Evolutionary conservation across 2,888 invertebrate genomes (phyloP), one percentile per base, ranked within the genome.

Genomic region (Oligia fasciuncula): DNA sequence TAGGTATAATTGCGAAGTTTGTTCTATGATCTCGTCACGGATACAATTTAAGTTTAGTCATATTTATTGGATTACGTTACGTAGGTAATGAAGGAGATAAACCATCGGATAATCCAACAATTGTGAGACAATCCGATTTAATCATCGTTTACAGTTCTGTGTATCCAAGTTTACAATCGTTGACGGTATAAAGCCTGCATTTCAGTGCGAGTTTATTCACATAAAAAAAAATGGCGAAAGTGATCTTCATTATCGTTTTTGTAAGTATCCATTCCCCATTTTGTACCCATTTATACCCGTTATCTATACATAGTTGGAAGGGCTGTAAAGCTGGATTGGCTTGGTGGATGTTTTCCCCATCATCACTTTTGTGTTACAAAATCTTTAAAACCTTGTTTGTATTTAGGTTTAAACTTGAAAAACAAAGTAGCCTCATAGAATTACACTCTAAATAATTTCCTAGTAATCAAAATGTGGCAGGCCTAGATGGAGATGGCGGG

Each of bases 141-240:
- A 77, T 60, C 29, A 72, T 49, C 51, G 57, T 76, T 79, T 76
- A 74, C 57, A 75, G 40, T 75, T 75, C 23, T 84, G 65, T 73
- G 46, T 84, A 60, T 70, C 62, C 35, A 69, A 62, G 73, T 86
- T 88, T 89, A 88, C 67, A 82, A 88, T 80, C 74, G 60, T 60
- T 76, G 62, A 35, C 68, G 81, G 84, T 88, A 88, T 89, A 89
- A 80, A 89, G 69, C 67, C 71, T 54, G 54, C 69, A 73, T 63
- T 73, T 69, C n/a, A 46, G 23, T 17, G 54, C 11, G 8, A 23
- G 8, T 77, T 80, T 69, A 86, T 81, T 77, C 69, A 85, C 62
- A 81, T 40, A 65, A 76, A 60, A 51, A 82, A 65, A 77, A 68
- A 88, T 88, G 89, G 80, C 76, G 76, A 80, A 83, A 57, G 79